These are phyloP conservation scores for Dreissena rostriformis DNA, from an alignment of 1,140 invertebrate genomes.

Conservation along the genomic window DNA sequence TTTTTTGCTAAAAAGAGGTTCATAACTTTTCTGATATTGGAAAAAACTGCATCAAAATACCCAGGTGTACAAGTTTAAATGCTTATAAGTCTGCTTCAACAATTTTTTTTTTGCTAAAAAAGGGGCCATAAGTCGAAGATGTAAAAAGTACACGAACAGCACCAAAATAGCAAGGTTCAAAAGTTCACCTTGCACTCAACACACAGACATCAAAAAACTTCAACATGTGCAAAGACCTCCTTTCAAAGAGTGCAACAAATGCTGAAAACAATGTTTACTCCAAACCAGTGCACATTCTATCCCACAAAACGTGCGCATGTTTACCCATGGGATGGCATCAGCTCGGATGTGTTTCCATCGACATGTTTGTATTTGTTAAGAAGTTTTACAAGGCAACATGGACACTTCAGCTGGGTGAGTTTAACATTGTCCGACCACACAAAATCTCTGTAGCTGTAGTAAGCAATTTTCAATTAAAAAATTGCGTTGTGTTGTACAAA, in stretches of 20 bases:
- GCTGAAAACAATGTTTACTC: neutral
- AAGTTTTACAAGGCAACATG: constrained; percentile 41
- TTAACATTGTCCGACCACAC: constrained; percentile 42
- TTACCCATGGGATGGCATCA: constrained; percentile 33
- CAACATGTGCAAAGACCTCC: neutral
- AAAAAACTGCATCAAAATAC: too few species aligned
- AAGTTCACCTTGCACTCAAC: neutral
- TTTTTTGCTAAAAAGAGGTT: too few species aligned
- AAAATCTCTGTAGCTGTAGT: constrained; percentile 49
- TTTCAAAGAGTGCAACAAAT: neutral
- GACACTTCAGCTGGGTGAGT: constrained; percentile 32
- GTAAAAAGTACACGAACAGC: too few species aligned
- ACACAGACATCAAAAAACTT: constrained; percentile 1
- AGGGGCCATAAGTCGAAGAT: too few species aligned
- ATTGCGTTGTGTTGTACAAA: too few species aligned
- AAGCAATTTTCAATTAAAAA: neutral
- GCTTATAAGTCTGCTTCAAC: too few species aligned
- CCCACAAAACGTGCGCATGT: neutral
- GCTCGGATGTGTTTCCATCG: too few species aligned
- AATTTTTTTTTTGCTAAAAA: too few species aligned
- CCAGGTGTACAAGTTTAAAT: too few species aligned
- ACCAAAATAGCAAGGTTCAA: neutral
- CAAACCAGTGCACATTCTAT: neutral
- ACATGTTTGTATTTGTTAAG: constrained; percentile 23
- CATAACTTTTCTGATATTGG: too few species aligned